Percentiles rank a stretch among this genome's conserved stretches.
phyloP scores from a whole-genome alignment of 1,140 invertebrate genomes.

The Pseudomyrmex flavicornis region DNA sequence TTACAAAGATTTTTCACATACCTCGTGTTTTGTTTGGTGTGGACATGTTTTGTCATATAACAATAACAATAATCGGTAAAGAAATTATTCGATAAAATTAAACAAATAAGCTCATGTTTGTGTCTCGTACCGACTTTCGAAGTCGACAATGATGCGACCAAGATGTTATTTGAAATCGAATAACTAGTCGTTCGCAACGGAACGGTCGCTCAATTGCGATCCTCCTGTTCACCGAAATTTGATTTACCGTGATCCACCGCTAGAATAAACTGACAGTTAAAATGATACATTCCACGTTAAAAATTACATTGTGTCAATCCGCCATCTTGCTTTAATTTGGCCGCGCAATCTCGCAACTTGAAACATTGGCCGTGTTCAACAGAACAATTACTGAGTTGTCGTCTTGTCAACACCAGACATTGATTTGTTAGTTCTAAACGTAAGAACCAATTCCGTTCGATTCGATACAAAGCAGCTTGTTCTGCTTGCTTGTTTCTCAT shows the following conservation, averaged over 20 bases:
- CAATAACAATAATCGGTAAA: not conserved
- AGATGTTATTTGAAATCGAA: not conserved
- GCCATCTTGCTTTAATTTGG: conserved; percentile 73
- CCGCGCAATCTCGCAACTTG: conserved; percentile 62
- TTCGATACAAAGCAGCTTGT: too few relatives aligned
- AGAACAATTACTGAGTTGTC: too few relatives aligned
- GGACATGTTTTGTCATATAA: conserved; percentile 62
- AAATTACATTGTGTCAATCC: conserved; percentile 68
- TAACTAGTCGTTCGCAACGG: too few relatives aligned
- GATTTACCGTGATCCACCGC: not conserved
- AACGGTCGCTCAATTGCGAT: not conserved
- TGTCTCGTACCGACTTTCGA: conserved; percentile 50
- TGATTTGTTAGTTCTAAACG: too few relatives aligned
- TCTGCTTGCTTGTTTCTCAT: too few relatives aligned
- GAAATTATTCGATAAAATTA: conserved; percentile 31
- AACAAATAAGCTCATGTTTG: conserved; percentile 49
- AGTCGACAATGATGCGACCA: not conserved
- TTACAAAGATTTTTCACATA: conserved; percentile 29
- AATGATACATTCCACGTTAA: conserved; percentile 61
- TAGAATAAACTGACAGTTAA: conserved; percentile 43
- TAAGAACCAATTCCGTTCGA: too few relatives aligned
- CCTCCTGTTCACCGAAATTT: conserved; percentile 1
- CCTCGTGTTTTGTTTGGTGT: conserved; percentile 69
- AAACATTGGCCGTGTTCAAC: not conserved
- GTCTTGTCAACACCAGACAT: too few relatives aligned